Conservation (phyloP, 2,888 invertebrate species). For the Nasonovia ribisnigri region DNA sequence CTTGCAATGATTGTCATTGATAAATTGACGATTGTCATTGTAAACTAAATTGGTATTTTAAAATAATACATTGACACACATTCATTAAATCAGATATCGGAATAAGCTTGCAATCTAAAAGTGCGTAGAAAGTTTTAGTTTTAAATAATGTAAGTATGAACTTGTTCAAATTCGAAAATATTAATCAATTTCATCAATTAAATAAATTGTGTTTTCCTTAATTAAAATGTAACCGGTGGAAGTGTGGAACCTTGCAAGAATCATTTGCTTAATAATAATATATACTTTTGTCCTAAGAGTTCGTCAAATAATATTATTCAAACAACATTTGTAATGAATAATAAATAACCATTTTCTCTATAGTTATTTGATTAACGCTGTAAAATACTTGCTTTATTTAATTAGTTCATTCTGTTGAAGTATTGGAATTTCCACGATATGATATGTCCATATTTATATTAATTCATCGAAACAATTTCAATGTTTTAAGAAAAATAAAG, state of each 20-base stretch:
- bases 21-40: background rate
- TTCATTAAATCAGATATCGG: background rate
- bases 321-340: background rate
- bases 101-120: background rate
- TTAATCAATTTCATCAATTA: background rate
- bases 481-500: background rate
- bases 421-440: background rate
- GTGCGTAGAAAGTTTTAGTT: background rate
- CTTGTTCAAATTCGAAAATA: background rate
- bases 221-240: background rate
- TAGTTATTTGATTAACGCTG: background rate
- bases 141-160: background rate
- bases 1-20: background rate
- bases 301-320: constrained; percentile 3
- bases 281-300: background rate
- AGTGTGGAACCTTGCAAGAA: background rate
- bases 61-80: background rate
- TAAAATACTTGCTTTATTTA: constrained; percentile 1
- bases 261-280: background rate
- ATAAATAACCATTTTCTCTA: background rate
- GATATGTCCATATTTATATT: background rate
- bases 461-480: background rate
- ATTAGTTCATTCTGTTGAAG: background rate
- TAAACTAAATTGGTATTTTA: background rate
- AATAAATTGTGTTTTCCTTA: background rate